Evolutionary conservation across 2,888 invertebrate species (phyloP), one percentile per base, ranked within the genome.

Genomic region (Pocota personata): DNA sequence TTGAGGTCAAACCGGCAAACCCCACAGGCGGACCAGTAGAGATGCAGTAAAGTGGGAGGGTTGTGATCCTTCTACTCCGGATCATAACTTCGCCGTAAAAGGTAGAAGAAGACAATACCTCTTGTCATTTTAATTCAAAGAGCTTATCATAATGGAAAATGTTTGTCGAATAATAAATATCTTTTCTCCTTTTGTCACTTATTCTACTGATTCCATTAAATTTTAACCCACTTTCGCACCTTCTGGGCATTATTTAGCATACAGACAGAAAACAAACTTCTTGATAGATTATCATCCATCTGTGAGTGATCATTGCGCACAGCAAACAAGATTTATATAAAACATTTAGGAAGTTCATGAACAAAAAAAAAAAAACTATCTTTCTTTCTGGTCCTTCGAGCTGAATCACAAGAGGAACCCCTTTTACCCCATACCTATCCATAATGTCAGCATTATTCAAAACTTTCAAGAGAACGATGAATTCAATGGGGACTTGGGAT

Each of bases 401-500:
- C 19, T 19, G 62, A 16, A 43, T 48, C 60, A 40, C 62, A 62
- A 48, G 30, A 46, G 7, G 32, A n/a, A 35, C 48, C 46, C 43
- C 30, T n/a, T 35, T 64, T 27, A 21, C 27, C 57, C 16, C 2
- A 16, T 27, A 4, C 2, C 58, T 79, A 58, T 40, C 37, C 16
- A 66, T 37, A 67, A 57, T 52, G 50, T 75, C 80, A 66, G 66
- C 66, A 66, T 60, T 66, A 75, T 75, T 80, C 58, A 80, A 58
- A 64, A 46, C 57, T 66, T 66, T 55, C 32, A 57, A 55, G 50
- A 30, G 14, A 12, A 43, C 16, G 40, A 57, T 6, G 5, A 48
- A 35, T 24, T 21, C 52, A 21, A 12, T 30, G 24, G 14, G 27
- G 58, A n/a, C 24, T 69, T 37, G 16, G 67, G 48, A 67, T 83